phyloP scores from a whole-genome alignment of 2,888 invertebrate species.

The Machimus rusticus region DNA sequence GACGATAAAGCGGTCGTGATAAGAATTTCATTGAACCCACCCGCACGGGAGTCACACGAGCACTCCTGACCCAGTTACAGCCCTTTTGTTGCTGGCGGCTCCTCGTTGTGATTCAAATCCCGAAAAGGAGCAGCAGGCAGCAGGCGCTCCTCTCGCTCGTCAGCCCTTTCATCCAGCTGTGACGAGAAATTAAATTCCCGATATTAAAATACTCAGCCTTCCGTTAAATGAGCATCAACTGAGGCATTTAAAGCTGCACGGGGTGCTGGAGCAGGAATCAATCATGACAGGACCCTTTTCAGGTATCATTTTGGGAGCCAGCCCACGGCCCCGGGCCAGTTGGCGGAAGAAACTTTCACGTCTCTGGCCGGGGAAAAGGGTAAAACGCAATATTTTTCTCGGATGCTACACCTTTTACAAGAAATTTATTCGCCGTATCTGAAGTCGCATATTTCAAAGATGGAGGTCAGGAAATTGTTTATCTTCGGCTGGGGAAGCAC shows the following conservation, averaged over 20 bases:
- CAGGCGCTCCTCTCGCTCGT: background rate
- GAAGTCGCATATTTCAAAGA: conserved; percentile 20
- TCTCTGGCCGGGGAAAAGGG: background rate
- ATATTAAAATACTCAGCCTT: conserved; percentile 36
- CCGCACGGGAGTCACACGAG: background rate
- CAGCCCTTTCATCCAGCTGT: conserved; percentile 1
- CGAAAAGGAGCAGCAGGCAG: background rate
- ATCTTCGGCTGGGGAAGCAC: background rate
- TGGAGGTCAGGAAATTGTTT: conserved; percentile 12
- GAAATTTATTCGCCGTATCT: conserved; percentile 6
- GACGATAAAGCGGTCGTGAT: background rate
- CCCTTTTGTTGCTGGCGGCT: background rate
- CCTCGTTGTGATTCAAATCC: background rate
- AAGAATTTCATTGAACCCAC: background rate
- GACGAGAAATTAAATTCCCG: conserved; percentile 26
- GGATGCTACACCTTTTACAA: conserved; percentile 8
- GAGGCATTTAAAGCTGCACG: conserved; percentile 1
- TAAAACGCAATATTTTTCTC: background rate
- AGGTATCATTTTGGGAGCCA: background rate
- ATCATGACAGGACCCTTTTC: conserved; percentile 27
- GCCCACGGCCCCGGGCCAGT: background rate
- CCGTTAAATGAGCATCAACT: conserved; percentile 33
- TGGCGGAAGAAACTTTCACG: background rate
- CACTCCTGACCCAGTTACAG: background rate
- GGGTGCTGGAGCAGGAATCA: conserved; percentile 6